phyloP scores from a whole-genome alignment of 2,797 vertebrate genomes.

The Pantherophis alleghaniensis region DNA sequence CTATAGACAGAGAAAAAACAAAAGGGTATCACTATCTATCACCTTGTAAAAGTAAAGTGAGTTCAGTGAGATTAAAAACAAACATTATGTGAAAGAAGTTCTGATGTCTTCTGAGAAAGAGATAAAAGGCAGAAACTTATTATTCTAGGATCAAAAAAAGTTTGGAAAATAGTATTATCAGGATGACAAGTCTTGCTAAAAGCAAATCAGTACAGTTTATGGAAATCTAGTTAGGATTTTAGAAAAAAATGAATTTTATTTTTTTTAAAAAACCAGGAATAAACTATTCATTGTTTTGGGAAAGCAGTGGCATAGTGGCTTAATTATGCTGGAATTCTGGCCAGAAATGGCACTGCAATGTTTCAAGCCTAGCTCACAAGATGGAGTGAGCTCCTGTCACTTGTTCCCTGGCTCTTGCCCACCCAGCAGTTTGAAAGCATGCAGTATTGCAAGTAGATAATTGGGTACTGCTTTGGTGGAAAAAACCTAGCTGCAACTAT shows the following conservation, averaged over 20 bases:
- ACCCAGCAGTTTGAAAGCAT: no score
- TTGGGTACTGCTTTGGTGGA: no score
- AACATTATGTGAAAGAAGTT: not conserved
- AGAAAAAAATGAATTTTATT: not conserved
- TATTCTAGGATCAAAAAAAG: not conserved
- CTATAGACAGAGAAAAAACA: not conserved
- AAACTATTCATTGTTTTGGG: not conserved
- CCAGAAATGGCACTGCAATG: no score
- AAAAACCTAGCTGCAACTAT: no score
- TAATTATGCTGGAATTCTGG: no score
- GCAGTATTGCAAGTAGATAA: no score
- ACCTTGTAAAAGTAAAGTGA: not conserved
- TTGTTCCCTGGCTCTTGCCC: no score
- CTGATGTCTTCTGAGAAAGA: not conserved
- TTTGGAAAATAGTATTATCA: not conserved
- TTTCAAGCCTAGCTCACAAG: no score
- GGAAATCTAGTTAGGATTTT: not conserved
- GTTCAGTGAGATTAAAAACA: not conserved
- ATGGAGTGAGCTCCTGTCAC: no score
- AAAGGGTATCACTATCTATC: not conserved
- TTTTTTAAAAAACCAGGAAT: not conserved
- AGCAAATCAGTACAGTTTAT: not conserved
- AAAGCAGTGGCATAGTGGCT: no score
- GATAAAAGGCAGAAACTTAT: not conserved
- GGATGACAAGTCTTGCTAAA: not conserved